Conservation (phyloP, 2,113 vertebrate species). For the Otocyon megalotis region DNA sequence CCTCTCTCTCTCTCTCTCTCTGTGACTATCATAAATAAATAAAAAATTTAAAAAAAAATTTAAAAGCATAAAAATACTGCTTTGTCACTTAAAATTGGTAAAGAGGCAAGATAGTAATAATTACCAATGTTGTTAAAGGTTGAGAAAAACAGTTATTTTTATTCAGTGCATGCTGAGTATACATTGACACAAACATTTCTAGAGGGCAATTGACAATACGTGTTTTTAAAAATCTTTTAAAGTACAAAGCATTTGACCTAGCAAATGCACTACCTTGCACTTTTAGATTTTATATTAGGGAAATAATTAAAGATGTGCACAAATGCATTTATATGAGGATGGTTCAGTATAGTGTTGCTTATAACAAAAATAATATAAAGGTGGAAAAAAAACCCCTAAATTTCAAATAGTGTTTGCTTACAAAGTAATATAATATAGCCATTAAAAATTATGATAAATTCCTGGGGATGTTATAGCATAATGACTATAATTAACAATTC, state of each 20-base stretch:
- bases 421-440: not conserved
- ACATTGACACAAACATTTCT: conserved; percentile 34
- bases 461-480: not conserved
- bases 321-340: not conserved
- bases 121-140: not conserved
- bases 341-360: not conserved
- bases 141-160: conserved; percentile 13
- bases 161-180: not conserved
- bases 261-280: not conserved
- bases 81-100: not conserved
- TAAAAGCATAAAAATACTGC: not conserved
- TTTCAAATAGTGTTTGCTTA: not conserved
- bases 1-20: too few relatives aligned
- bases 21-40: too few relatives aligned
- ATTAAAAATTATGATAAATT: not conserved
- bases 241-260: not conserved
- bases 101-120: not conserved
- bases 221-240: not conserved
- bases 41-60: too few relatives aligned
- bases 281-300: not conserved
- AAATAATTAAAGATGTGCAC: not conserved
- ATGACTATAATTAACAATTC: not conserved
- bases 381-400: conserved; percentile 17
- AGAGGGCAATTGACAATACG: not conserved
- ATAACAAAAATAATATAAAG: not conserved